phyloP scores from a whole-genome alignment of 2,113 vertebrate genomes.

The Mungos mungo region DNA sequence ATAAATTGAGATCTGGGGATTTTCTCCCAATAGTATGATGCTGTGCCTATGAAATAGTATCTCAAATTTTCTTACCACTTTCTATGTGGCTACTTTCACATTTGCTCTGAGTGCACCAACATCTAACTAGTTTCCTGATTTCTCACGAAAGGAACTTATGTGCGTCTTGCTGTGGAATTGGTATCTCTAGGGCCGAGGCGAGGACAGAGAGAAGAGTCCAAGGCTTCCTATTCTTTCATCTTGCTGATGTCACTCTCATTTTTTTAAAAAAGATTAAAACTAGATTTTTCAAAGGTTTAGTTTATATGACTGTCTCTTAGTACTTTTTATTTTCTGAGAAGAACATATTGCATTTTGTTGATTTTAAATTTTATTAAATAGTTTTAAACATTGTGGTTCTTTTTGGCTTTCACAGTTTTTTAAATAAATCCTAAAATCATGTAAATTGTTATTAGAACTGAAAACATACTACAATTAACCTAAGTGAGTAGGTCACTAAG shows the following conservation, averaged over 20 bases:
- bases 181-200: too few relatives aligned
- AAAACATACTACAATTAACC: background rate
- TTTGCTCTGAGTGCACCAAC: too few relatives aligned
- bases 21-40: background rate
- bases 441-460: background rate
- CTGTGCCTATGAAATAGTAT: background rate
- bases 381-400: background rate
- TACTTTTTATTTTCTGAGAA: background rate
- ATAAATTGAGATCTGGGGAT: background rate
- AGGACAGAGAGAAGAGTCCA: background rate
- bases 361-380: background rate
- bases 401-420: background rate
- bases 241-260: too few relatives aligned
- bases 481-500: background rate
- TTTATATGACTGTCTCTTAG: background rate
- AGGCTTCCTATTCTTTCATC: background rate
- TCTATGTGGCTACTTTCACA: background rate
- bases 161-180: background rate
- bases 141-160: background rate
- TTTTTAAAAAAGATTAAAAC: background rate
- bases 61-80: background rate
- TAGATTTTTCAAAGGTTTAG: conserved; percentile 29
- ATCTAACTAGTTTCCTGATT: background rate
- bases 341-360: background rate
- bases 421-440: conserved; percentile 5